phyloP scores from a whole-genome alignment of 1,140 invertebrate genomes.

The Drosophila truncata region DNA sequence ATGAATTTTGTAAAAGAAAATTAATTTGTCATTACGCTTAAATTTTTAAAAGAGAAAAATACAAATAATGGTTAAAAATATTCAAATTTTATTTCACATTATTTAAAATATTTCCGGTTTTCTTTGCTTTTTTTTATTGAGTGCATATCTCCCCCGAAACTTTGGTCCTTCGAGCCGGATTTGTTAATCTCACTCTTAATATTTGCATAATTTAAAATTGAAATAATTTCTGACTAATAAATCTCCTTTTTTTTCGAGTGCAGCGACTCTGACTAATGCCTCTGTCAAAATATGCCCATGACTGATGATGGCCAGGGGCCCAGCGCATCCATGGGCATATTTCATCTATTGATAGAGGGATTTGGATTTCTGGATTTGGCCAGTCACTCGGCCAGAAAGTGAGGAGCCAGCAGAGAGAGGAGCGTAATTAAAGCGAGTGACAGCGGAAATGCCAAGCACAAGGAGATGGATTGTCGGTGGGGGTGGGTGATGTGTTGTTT shows the following conservation, averaged over 20 bases:
- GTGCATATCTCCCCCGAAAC: no score
- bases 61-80: background rate
- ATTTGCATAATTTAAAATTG: no score
- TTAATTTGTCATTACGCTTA: background rate
- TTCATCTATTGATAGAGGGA: constrained; percentile 66
- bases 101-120: no score
- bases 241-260: background rate
- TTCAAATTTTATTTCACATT: no score
- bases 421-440: constrained; percentile 76
- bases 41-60: background rate
- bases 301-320: constrained; percentile 65
- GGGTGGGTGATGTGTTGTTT: constrained; percentile 35
- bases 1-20: no score
- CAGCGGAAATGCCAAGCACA: constrained; percentile 68
- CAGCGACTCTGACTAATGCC: constrained; percentile 69
- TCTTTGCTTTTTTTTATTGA: no score
- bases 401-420: constrained; percentile 15
- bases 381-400: constrained; percentile 37
- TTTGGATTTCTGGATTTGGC: constrained; percentile 63
- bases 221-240: no score
- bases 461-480: constrained; percentile 41
- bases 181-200: no score
- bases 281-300: constrained; percentile 79
- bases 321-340: constrained; percentile 60
- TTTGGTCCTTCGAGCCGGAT: no score